phyloP scores from a whole-genome alignment of 1,140 invertebrate species.

The Drosophila pectinifera region DNA sequence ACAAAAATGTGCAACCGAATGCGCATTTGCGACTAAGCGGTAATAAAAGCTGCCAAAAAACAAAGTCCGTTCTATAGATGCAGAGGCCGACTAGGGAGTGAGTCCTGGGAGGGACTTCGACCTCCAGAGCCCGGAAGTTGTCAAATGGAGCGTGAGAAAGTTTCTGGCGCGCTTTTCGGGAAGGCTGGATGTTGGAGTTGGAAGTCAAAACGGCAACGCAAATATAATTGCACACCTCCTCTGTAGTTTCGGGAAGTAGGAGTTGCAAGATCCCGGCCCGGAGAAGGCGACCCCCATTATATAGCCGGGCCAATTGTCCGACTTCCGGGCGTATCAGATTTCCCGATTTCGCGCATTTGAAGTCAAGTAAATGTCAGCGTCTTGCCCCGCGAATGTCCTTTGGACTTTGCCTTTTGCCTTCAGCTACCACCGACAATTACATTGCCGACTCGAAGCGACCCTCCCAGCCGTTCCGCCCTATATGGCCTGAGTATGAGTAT shows the following conservation, averaged over 20 bases:
- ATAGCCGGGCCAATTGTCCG: constrained; percentile 70
- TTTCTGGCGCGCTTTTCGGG: constrained; percentile 75
- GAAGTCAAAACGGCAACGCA: constrained; percentile 69
- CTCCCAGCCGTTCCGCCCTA: constrained; percentile 21
- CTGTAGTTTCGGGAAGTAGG: constrained; percentile 40
- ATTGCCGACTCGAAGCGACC: constrained; percentile 14
- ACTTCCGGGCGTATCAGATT: constrained; percentile 76
- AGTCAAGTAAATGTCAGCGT: constrained; percentile 78
- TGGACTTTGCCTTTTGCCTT: constrained; percentile 43
- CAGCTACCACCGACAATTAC: constrained; percentile 30
- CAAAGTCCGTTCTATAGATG: constrained; percentile 11
- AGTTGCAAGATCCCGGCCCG: constrained; percentile 37
- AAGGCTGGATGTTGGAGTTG: constrained; percentile 31
- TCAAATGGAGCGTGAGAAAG: constrained; percentile 76
- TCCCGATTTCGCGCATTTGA: constrained; percentile 54
- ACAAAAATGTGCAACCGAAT: constrained; percentile 77
- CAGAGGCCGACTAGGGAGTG: constrained; percentile 38
- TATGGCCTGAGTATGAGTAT: not conserved
- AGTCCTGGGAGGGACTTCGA: constrained; percentile 12
- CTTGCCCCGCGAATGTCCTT: constrained; percentile 40
- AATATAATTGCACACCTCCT: constrained; percentile 66
- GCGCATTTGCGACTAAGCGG: constrained; percentile 70
- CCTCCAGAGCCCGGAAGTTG: constrained; percentile 53
- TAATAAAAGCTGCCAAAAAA: constrained; percentile 49
- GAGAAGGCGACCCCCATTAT: constrained; percentile 36